Conservation (phyloP, 2,797 vertebrate species). For the Fistularia tabacaria region DNA sequence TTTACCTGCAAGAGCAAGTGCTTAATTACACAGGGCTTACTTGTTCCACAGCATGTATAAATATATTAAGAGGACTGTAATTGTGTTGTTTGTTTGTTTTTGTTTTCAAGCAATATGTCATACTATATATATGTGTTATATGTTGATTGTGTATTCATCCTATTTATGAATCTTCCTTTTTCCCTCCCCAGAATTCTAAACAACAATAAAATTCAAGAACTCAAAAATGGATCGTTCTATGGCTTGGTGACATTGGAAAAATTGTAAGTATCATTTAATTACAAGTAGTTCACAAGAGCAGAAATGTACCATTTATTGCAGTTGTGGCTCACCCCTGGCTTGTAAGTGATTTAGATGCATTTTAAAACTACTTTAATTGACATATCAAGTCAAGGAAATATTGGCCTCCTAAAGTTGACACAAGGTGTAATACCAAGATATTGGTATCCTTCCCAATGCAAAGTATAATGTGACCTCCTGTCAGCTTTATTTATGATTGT, state of each 20-base stretch:
- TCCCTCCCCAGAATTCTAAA: conserved; percentile 86
- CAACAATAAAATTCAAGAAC: conserved; percentile 94
- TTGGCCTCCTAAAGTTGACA: too few species aligned
- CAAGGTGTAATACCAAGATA: too few species aligned
- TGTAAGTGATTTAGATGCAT: background rate
- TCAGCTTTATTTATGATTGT: too few species aligned
- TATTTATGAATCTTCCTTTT: conserved; percentile 19
- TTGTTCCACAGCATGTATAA: background rate
- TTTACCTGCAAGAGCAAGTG: background rate
- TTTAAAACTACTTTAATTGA: background rate
- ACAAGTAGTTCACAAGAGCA: background rate
- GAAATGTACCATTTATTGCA: background rate
- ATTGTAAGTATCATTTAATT: conserved; percentile 81
- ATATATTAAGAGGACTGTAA: background rate
- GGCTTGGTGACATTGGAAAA: conserved; percentile 88
- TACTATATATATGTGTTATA: conserved; percentile 22
- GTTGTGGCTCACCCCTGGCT: too few species aligned
- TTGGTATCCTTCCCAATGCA: too few species aligned
- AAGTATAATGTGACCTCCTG: too few species aligned
- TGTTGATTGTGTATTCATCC: background rate
- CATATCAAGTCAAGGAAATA: too few species aligned
- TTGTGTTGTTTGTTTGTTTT: background rate
- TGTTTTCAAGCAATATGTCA: background rate
- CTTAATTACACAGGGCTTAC: background rate
- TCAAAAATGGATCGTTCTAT: conserved; percentile 91